These are phyloP conservation scores for Zeugodacus cucurbitae DNA, from an alignment of 1,140 invertebrate genomes.

Conservation along the genomic window DNA sequence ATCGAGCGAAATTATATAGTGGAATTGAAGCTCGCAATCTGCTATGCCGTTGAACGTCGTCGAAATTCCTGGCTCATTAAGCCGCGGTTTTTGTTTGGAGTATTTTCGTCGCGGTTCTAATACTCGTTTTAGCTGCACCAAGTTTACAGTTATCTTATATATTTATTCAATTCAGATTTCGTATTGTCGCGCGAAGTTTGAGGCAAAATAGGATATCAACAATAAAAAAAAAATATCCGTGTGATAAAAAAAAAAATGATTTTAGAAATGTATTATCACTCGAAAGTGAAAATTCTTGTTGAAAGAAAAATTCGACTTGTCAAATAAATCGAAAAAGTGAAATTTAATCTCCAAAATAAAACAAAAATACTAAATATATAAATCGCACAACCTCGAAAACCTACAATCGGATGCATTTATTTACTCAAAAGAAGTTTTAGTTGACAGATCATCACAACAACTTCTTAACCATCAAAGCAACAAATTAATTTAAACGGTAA, in stretches of 20 bases:
- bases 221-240: background rate
- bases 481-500: conserved; percentile 8
- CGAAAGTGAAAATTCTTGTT: background rate
- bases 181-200: background rate
- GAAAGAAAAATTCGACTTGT: background rate
- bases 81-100: conserved; percentile 8
- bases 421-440: background rate
- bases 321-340: background rate
- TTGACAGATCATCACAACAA: background rate
- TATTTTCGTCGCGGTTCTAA: background rate
- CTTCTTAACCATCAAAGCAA: background rate
- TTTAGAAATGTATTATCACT: background rate
- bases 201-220: background rate
- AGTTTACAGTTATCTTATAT: background rate
- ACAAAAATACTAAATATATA: background rate
- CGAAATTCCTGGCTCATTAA: background rate
- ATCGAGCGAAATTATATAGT: background rate
- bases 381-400: background rate
- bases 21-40: background rate
- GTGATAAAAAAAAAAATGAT: background rate
- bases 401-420: background rate
- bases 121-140: background rate
- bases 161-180: background rate
- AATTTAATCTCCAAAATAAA: background rate
- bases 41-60: background rate